phyloP scores from a whole-genome alignment of 2,888 invertebrate genomes.

The Campaea margaritaria region DNA sequence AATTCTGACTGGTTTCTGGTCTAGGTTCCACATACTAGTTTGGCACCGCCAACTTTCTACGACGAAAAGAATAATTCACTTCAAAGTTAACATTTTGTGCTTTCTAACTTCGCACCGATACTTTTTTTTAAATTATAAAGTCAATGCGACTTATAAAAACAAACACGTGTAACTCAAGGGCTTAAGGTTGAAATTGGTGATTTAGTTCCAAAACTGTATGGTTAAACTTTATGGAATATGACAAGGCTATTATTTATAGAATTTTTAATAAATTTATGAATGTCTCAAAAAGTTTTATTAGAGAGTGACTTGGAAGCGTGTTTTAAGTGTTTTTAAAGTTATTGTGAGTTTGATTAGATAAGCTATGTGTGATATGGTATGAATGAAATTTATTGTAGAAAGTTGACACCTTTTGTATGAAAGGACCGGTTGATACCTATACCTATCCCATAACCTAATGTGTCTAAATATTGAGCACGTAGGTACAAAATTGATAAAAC shows the following conservation, averaged over 20 bases:
- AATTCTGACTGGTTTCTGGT: no score
- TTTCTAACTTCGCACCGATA: slow-evolving; percentile 76
- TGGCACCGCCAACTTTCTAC: slow-evolving; percentile 29
- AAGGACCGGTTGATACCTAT: slow-evolving; percentile 1
- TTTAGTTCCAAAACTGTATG: not conserved
- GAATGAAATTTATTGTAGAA: slow-evolving; percentile 57
- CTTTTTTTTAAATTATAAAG: slow-evolving; percentile 52
- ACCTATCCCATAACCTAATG: no score
- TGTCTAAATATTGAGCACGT: no score
- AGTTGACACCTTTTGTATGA: slow-evolving; percentile 38
- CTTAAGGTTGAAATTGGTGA: slow-evolving; percentile 41
- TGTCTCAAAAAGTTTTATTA: slow-evolving; percentile 65
- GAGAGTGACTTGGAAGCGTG: slow-evolving; percentile 59
- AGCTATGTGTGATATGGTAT: slow-evolving; percentile 52
- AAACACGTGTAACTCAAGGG: slow-evolving; percentile 22
- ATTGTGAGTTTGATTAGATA: slow-evolving; percentile 60
- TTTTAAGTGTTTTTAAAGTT: slow-evolving; percentile 43
- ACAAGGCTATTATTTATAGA: slow-evolving; percentile 68
- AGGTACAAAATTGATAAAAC: no score
- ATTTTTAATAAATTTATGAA: slow-evolving; percentile 79
- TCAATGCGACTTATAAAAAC: slow-evolving; percentile 37
- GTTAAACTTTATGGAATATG: slow-evolving; percentile 32
- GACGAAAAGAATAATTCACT: slow-evolving; percentile 27
- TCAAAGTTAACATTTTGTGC: slow-evolving; percentile 38
- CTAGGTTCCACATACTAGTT: slow-evolving; percentile 6